Evolutionary conservation across 2,797 vertebrate species (phyloP), one percentile per base, ranked within the genome.

Genomic region (Danio albolineatus): DNA sequence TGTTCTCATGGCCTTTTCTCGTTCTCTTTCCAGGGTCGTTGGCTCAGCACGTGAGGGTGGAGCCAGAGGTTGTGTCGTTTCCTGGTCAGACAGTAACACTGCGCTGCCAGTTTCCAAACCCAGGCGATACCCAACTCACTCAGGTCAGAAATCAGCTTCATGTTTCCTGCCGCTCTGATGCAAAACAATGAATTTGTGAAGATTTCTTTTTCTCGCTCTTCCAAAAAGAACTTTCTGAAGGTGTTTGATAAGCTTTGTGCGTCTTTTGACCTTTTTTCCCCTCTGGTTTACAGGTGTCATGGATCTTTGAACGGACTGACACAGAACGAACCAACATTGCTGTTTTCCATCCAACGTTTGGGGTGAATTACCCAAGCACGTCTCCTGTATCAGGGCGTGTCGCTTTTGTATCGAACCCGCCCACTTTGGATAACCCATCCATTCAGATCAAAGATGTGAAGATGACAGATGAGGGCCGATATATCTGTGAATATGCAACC

Each of bases 401-500:
- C 7, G 66, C 78, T 73, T 95, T 96, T 70, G 5, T 39, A 0
- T 4, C 38, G 5, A 84, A 59, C 0, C 79, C 91, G 0, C 78
- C 89, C 0, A 4, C 71, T 56, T 56, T 95, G 77, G 9, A 5
- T 2, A 95, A 89, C 0, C 95, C 94, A 10, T 95, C 94, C 0
- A 94, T 98, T 81, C 86, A 90, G 80, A 93, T 97, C 49, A 81
- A 1, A 0, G 36, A 88, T 0, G 89, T 96, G 4, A 77, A 59
- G 13, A 92, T 95, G 90, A 89, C 83, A 0, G 96, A 98, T 0
- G 95, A 96, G 80, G 96, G 95, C 39, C 93, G 89, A 46, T 98
- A 96, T 81, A 90, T 93, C 82, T 98, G 96, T 59, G 96, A 97
- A 71, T 96, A 95, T 1, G 95, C 96, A 9, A 95, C 94, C 16